A percentile compares a stretch with the other conserved stretches of the same genome.
Evolutionary conservation across 1,140 invertebrate species (phyloP).

Genomic region (Trachymyrmex septentrionalis): DNA sequence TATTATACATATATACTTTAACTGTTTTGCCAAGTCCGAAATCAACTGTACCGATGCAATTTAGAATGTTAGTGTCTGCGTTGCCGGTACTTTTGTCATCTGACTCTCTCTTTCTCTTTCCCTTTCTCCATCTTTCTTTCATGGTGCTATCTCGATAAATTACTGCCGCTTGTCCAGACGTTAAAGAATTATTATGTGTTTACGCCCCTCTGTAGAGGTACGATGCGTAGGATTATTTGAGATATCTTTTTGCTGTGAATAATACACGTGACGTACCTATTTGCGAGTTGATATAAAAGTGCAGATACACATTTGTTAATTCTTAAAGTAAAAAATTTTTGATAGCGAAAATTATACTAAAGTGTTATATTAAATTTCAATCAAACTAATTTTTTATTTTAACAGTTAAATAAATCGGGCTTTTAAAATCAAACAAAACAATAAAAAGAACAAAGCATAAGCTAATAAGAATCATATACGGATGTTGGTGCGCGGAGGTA

Average conservation of each 20-base stretch:
- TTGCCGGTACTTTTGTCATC: constrained; percentile 43
- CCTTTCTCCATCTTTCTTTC: not conserved
- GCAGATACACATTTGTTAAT: not conserved
- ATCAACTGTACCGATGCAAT: constrained; percentile 12
- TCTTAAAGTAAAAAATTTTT: not conserved
- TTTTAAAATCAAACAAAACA: too few relatives aligned
- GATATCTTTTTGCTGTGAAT: constrained; percentile 48
- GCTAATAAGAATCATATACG: too few relatives aligned
- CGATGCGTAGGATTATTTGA: constrained; percentile 49
- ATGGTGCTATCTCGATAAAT: constrained; percentile 60
- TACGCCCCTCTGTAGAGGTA: constrained; percentile 48
- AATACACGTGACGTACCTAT: constrained; percentile 13
- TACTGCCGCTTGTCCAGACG: constrained; percentile 38
- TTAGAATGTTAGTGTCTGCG: not conserved
- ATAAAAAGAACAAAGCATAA: too few relatives aligned
- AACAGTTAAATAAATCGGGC: too few relatives aligned
- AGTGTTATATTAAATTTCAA: not conserved
- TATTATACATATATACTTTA: not conserved
- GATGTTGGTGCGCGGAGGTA: too few relatives aligned
- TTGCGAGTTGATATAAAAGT: constrained; percentile 13
- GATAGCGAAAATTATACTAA: not conserved
- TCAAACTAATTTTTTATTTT: not conserved
- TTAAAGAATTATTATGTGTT: constrained; percentile 62
- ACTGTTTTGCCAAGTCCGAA: not conserved
- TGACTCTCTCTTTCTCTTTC: not conserved